These are phyloP conservation scores for Archocentrus centrarchus DNA, from an alignment of 2,113 vertebrate genomes.

Conservation along the genomic window DNA sequence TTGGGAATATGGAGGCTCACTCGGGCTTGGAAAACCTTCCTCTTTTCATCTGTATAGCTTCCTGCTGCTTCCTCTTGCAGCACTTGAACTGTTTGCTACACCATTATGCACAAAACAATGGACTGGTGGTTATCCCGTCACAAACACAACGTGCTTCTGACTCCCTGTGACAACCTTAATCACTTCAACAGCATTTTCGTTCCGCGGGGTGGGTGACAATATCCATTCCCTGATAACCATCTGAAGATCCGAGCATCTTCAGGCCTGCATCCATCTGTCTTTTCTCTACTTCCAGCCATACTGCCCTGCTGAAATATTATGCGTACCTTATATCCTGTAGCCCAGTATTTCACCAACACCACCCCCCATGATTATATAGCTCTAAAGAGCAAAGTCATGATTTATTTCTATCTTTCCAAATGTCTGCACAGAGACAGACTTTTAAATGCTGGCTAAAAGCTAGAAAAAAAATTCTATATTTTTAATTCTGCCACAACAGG, in stretches of 20 bases:
- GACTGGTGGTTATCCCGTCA: constrained; percentile 13
- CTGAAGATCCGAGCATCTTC: constrained; percentile 38
- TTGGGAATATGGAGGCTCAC: constrained; percentile 41
- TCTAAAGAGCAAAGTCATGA: constrained; percentile 30
- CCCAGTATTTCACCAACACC: constrained; percentile 25
- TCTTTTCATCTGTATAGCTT: constrained; percentile 1
- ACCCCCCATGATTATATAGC: constrained; percentile 20
- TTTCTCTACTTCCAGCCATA: constrained; percentile 34
- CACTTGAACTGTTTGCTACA: constrained; percentile 4
- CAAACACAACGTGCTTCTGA: background rate
- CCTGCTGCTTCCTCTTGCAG: constrained; percentile 32
- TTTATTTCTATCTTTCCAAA: constrained; percentile 22
- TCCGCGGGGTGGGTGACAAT: background rate
- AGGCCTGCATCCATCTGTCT: constrained; percentile 34
- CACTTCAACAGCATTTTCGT: constrained; percentile 24
- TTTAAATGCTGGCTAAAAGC: background rate
- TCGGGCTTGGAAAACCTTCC: constrained; percentile 28
- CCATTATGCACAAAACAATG: constrained; percentile 32
- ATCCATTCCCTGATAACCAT: constrained; percentile 59
- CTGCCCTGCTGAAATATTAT: constrained; percentile 44
- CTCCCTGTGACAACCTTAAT: constrained; percentile 16
- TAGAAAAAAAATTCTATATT: no score
- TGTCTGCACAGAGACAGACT: background rate
- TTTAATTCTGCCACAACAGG: constrained; percentile 3
- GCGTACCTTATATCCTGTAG: constrained; percentile 32